Base-by-base conservation (phyloP, 2,113 vertebrate genomes). In the western clawed frog (Xenopus tropicalis) region DNA sequence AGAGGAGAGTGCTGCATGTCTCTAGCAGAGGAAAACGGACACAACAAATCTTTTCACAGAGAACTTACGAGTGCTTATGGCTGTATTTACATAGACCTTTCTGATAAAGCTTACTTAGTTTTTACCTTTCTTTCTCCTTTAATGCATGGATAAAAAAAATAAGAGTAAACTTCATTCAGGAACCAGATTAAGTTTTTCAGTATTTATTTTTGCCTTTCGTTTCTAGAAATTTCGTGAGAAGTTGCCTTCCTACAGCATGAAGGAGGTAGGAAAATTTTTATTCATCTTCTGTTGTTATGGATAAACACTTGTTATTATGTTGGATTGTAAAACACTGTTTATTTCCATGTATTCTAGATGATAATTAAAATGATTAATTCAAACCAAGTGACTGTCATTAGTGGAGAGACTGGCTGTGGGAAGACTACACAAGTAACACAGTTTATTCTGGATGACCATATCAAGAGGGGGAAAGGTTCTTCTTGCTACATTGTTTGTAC, bases 361-460 rank as follows among this genome's bases (percentile, higher is more conserved):
- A 88, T 98, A 11, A 89, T 98, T 22, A 76, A 82, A 64, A 83
- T 98, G 58, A 95, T 98, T 75, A 90, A 89, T 78, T 80, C 17
- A 0, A 91, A 90, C 78, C 92, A 88, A 0, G 96, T 98, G 44
- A 85, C 94, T 56, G 97, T 98, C 71, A 91, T 99, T 78, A 98
- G 96, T 63, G 97, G 97, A 4, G 97, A 99, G 86, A 99, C 97
- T 0, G 97, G 97, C 1, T 99, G 97, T 79, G 97, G 97, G 8
- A 99, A 99, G 83, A 99, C 97, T 17, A 99, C 97, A 1, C 97
- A 98, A 81, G 97, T 98, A 16, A 92, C 97, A 0, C 97, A 99
- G 82, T 98, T 99, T 85, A 96, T 99, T 84, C 83, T 99, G 70
- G 97, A 98, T 68, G 90, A 96, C 75, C 86, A 93, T 72, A 98